Evolutionary conservation across 2,113 vertebrate genomes (phyloP).

Genomic region (Tricholaema leucomelas): DNA sequence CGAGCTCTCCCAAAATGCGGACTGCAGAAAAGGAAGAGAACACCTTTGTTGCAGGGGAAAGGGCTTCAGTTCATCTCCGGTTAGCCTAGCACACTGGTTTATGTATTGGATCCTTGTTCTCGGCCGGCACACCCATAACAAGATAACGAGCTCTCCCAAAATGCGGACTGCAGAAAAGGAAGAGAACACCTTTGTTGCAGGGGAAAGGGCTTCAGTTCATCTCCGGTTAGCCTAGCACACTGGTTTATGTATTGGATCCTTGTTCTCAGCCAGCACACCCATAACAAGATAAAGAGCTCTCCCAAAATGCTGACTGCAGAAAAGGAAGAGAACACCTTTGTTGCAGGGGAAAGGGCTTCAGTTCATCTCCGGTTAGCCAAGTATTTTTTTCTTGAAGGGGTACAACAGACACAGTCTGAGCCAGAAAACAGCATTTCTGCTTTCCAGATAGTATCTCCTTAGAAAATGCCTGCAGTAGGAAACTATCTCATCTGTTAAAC

Average conservation of each 20-base stretch:
- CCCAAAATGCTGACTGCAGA: background rate
- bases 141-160: too few relatives aligned
- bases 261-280: background rate
- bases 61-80: too few relatives aligned
- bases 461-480: background rate
- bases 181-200: too few relatives aligned
- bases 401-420: background rate
- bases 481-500: background rate
- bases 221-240: too few relatives aligned
- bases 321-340: background rate
- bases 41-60: too few relatives aligned
- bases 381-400: background rate
- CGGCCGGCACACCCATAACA: too few relatives aligned
- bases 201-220: too few relatives aligned
- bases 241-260: background rate
- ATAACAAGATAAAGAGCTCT: background rate
- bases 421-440: background rate
- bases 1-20: too few relatives aligned
- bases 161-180: too few relatives aligned
- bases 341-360: background rate
- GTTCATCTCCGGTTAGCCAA: background rate
- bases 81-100: too few relatives aligned
- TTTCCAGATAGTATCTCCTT: background rate
- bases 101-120: too few relatives aligned
- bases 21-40: too few relatives aligned